phyloP scores from a whole-genome alignment of 2,888 invertebrate genomes.

The Meganola albula region DNA sequence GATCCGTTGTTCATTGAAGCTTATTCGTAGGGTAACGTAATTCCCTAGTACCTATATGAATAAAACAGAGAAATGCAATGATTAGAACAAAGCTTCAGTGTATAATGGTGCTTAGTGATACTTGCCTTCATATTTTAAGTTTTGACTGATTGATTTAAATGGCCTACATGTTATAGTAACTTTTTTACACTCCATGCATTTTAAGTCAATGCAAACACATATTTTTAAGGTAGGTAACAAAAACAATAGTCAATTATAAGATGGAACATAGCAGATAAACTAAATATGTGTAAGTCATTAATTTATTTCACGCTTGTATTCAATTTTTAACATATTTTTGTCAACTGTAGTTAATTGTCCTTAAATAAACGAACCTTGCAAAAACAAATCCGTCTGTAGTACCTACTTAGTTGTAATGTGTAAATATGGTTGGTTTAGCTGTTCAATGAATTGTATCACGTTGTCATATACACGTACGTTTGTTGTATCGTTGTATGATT shows the following conservation, averaged over 20 bases:
- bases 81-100: conserved; percentile 21
- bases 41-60: conserved; percentile 9
- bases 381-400: conserved; percentile 39
- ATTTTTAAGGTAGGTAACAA: conserved; percentile 46
- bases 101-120: conserved; percentile 43
- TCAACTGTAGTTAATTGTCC: conserved; percentile 22
- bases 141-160: conserved; percentile 71
- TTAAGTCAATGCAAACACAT: conserved; percentile 49
- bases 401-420: conserved; percentile 27
- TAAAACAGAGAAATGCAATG: conserved; percentile 6
- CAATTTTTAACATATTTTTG: conserved; percentile 20
- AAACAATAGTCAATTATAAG: conserved; percentile 49
- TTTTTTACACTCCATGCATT: conserved; percentile 56
- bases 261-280: conserved; percentile 38
- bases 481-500: conserved; percentile 60
- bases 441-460: conserved; percentile 29
- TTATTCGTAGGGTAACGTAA: conserved; percentile 14
- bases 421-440: conserved; percentile 31
- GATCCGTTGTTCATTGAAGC: conserved; percentile 23
- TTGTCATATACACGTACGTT: conserved; percentile 29
- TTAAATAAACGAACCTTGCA: conserved; percentile 16
- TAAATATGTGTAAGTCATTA: conserved; percentile 31
- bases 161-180: conserved; percentile 45
- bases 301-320: conserved; percentile 40
- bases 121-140: conserved; percentile 64